Evolutionary conservation across 2,797 vertebrate genomes (phyloP), one percentile per base, ranked within the genome.

Genomic region (Alectoris magna): DNA sequence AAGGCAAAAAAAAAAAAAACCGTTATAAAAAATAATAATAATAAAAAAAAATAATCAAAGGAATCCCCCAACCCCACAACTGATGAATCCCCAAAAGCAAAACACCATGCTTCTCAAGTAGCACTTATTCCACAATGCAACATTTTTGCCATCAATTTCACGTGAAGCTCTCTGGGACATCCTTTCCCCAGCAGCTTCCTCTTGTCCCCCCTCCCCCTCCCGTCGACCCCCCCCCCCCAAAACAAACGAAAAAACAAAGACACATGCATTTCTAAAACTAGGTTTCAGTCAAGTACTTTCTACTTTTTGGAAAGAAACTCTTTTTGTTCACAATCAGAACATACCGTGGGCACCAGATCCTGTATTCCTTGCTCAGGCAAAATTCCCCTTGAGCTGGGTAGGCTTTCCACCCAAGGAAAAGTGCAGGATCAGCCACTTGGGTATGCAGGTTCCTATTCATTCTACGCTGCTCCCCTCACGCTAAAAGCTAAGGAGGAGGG

Each of bases 81-180:
- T 95, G 92, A 97, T 97, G 97, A 97, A 94, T 94, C 97, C 93
- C 94, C 95, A 97, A 98, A 94, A 96, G 91, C 94, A 97, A 97
- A 96, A 96, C 95, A 97, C 97, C 97, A 98, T 98, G 97, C 98
- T 98, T 97, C 98, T 98, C 97, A 97, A 98, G 96, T 98, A 98
- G 96, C 96, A 97, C 96, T 97, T 97, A 96, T 96, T 97, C 95
- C 97, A 98, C 97, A 97, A 97, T 97, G 97, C 89, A 95, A 92
- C 94, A 90, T 97, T 96, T 97, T 97, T 96, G 89, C 96, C 97
- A 97, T 95, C 96, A 88, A 94, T 97, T 97, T 97, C 87, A 96
- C 75, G 90, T 97, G 97, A 97, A 97, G 96, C 96, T 97, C 81
- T 95, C 95, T 96, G 97, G 96, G 96, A 96, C 95, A 95, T 75